Conservation (phyloP, 37 sponge, comb jelly and placozoan genomes). For the Agelas oroides region DNA sequence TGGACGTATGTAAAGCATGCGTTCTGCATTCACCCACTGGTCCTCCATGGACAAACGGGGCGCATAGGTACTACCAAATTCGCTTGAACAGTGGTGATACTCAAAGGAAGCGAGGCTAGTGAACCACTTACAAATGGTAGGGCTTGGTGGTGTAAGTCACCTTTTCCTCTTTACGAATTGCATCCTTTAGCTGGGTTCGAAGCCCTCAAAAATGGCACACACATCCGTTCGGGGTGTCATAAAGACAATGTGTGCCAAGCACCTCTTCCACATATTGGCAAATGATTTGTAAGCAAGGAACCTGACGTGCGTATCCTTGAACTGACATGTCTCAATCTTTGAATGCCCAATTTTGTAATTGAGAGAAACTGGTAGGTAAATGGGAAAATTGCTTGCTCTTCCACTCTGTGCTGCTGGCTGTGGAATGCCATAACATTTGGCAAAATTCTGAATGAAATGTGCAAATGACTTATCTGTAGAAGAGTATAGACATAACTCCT, state of each 20-base stretch:
- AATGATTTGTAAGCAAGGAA: conserved; percentile 2
- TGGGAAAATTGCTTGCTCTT: conserved; percentile 6
- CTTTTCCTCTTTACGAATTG: conserved; percentile 35
- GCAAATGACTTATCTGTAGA: no score
- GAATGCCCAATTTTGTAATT: conserved; percentile 21
- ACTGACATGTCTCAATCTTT: not conserved
- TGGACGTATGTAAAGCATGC: no score
- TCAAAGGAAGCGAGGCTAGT: no score
- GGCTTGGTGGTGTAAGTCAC: no score
- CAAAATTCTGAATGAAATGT: conserved; percentile 37
- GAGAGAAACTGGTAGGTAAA: conserved; percentile 24
- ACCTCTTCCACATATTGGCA: conserved; percentile 18
- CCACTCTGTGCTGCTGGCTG: conserved; percentile 23
- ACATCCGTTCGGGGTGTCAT: conserved; percentile 38
- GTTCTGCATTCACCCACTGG: no score
- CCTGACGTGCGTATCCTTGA: not conserved
- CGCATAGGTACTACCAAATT: no score
- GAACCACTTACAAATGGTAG: no score
- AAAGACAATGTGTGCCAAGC: conserved; percentile 29
- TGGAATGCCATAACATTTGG: not conserved
- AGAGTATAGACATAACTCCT: no score
- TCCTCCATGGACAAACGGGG: no score
- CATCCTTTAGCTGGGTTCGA: conserved; percentile 6
- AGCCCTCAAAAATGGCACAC: conserved; percentile 35
- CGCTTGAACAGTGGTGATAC: no score